A percentile compares a stretch with the other conserved stretches of the same genome.
Conservation (phyloP, 2,113 vertebrate genomes). For the Scalopus aquaticus region DNA sequence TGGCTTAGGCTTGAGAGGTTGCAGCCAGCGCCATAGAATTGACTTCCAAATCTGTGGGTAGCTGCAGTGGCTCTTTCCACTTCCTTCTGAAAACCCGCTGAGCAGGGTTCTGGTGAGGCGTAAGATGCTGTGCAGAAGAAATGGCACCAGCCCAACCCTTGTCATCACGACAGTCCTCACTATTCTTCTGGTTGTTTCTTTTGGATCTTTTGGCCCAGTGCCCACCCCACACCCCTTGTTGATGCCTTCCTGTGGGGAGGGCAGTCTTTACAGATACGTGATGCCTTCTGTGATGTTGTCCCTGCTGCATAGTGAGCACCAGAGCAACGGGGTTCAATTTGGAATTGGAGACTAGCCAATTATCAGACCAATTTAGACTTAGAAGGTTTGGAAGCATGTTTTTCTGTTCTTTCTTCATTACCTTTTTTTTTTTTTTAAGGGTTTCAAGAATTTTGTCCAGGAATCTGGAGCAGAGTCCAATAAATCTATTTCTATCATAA, state of each 20-base stretch:
- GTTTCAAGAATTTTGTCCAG: too few species aligned
- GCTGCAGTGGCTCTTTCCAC: background rate
- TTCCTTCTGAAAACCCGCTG: background rate
- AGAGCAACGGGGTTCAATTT: background rate
- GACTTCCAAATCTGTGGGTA: background rate
- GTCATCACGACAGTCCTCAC: background rate
- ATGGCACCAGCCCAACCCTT: background rate
- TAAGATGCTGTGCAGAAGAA: too few species aligned
- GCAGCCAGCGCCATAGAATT: background rate
- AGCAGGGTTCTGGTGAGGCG: background rate
- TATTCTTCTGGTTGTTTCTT: background rate
- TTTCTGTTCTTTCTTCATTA: background rate
- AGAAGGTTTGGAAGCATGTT: background rate
- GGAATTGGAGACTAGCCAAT: background rate
- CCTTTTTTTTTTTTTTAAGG: too few species aligned
- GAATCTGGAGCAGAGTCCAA: too few species aligned
- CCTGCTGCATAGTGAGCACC: background rate
- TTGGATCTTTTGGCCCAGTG: background rate
- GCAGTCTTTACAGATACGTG: background rate
- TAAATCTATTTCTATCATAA: too few species aligned
- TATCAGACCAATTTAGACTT: background rate
- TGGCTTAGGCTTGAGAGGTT: background rate
- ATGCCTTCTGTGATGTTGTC: background rate
- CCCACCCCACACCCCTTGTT: fast-evolving
- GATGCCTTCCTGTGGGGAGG: background rate